phyloP scores from a whole-genome alignment of 2,888 invertebrate species.

The Cordylochernes scorpioides region DNA sequence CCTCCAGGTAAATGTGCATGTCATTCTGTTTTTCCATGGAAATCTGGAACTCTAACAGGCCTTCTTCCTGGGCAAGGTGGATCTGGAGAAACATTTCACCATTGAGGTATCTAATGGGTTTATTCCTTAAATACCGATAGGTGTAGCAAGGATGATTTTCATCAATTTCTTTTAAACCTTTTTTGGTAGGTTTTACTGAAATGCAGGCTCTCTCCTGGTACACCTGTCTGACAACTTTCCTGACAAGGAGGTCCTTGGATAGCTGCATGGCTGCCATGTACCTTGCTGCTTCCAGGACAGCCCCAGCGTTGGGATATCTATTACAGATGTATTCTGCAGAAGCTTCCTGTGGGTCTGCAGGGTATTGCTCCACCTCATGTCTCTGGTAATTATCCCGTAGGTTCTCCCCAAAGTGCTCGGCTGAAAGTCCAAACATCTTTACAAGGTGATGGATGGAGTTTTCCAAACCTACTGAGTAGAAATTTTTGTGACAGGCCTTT shows the following conservation, averaged over 20 bases:
- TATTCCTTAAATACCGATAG: conserved; percentile 69
- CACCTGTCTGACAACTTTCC: conserved; percentile 55
- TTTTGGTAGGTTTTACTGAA: conserved; percentile 51
- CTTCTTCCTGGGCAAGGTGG: conserved; percentile 30
- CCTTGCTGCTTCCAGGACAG: conserved; percentile 63
- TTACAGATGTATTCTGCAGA: no score
- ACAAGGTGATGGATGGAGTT: no score
- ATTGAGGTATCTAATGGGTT: conserved; percentile 61
- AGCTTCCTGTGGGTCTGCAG: conserved; percentile 49
- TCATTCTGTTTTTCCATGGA: conserved; percentile 13
- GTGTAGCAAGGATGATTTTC: conserved; percentile 66
- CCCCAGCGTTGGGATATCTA: conserved; percentile 43
- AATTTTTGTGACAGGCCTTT: no score
- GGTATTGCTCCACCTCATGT: conserved; percentile 77
- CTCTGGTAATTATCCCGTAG: conserved; percentile 77
- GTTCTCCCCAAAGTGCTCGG: conserved; percentile 88
- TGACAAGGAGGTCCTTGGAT: conserved; percentile 62
- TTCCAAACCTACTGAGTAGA: no score
- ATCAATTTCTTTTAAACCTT: conserved; percentile 59
- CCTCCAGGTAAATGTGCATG: conserved; percentile 39
- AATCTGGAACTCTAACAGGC: conserved; percentile 18
- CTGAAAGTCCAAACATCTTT: conserved; percentile 66
- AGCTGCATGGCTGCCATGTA: conserved; percentile 85
- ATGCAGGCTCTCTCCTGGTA: conserved; percentile 67
- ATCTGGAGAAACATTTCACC: conserved; percentile 73